phyloP scores from a whole-genome alignment of 2,888 invertebrate species.

The Xanthorhoe spadicearia region DNA sequence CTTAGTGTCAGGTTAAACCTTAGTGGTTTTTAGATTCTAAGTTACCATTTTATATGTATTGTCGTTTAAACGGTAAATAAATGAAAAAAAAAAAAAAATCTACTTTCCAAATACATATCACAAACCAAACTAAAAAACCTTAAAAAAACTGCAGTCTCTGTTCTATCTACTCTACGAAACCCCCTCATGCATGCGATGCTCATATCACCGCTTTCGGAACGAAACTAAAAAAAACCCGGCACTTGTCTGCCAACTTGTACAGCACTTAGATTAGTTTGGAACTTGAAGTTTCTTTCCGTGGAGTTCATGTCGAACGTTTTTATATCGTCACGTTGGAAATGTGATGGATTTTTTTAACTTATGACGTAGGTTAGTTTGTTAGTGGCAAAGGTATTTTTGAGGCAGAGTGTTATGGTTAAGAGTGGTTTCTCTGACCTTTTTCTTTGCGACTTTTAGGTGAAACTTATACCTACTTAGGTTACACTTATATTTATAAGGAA shows the following conservation, averaged over 20 bases:
- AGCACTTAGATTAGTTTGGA: conserved; percentile 81
- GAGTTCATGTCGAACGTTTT: conserved; percentile 36
- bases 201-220: conserved; percentile 71
- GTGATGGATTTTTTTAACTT: conserved; percentile 2
- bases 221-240: conserved; percentile 72
- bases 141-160: conserved; percentile 33
- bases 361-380: not conserved
- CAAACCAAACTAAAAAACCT: no score
- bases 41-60: no score
- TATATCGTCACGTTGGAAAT: conserved; percentile 29
- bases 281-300: conserved; percentile 50
- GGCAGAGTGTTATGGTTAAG: not conserved
- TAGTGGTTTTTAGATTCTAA: no score
- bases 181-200: conserved; percentile 78
- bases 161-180: conserved; percentile 51
- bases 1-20: no score
- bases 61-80: no score
- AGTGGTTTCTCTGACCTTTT: no score
- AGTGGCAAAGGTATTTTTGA: no score
- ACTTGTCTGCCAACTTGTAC: conserved; percentile 80
- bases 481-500: no score
- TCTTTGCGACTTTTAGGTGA: no score
- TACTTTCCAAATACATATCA: no score
- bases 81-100: no score
- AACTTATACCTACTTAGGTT: no score